Evolutionary conservation across 2,797 vertebrate species (phyloP), one percentile per base, ranked within the genome.

Genomic region (Pangasius larnaudii): DNA sequence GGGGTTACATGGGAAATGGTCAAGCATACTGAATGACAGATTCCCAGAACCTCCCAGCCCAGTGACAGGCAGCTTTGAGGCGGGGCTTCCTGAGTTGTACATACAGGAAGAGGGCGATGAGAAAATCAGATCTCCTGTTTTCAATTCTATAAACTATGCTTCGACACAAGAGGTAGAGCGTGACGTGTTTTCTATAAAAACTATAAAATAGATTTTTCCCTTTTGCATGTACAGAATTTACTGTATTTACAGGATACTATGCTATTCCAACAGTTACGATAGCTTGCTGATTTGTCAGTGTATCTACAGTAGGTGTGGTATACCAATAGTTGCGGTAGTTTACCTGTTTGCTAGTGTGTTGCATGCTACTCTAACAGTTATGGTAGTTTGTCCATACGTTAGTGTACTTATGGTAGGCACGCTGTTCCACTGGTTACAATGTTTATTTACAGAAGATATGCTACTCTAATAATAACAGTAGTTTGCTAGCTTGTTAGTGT

Each of bases 31-130:
- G 87, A 93, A 67, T 61, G 71, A 91, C 86, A 94, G 90, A 81
- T 89, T 83, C 61, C 42, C 94, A 84, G 89, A 94, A 87, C 89
- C 91, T 92, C 90, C 85, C 19, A 92, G 89, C 84, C 91, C 92
- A 5, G 90, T 92, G 56, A 92, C 86, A 90, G 89, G 91, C 3
- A 53, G 84, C 49, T 39, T 71, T 75, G 78, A 65, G 90, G 95
- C 94, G 90, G 93, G 92, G 90, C 94, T 91, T 75, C 91, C 95
- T 75, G 94, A 95, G 90, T 94, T 99, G 91, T 96, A 96, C 94
- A 98, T 99, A 93, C 95, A 97, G 92, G 98, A 99, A 93, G 96
- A 98, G 89, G 97, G 97, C 86, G 97, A 98, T 80, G 89, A 92
- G 86, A 91, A 89, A 90, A 91, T 86, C 89, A 90, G 78, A 91